phyloP scores from a whole-genome alignment of 92 coral and sea anemone genomes.

The Scolanthus callimorphus region DNA sequence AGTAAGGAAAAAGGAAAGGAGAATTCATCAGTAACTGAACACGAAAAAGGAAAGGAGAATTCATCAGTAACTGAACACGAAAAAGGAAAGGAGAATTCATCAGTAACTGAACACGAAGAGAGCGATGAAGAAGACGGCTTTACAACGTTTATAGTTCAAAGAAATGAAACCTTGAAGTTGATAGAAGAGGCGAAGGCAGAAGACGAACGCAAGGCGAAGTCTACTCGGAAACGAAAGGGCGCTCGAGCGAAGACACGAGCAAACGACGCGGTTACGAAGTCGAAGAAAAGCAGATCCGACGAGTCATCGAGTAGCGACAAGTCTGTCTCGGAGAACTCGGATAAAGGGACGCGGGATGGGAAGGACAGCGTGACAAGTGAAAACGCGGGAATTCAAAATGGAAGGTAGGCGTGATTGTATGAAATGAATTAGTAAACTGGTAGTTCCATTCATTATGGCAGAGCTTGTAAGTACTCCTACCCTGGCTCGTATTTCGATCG shows the following conservation, averaged over 20 bases:
- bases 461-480: no score
- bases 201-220: not conserved
- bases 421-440: no score
- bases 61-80: no score
- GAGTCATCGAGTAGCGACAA: not conserved
- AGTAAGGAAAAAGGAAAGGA: no score
- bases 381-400: not conserved
- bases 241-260: no score
- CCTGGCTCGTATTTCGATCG: no score
- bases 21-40: no score
- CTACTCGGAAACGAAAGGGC: not conserved
- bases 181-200: not conserved
- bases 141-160: not conserved
- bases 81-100: not conserved
- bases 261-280: no score
- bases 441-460: no score
- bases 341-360: no score
- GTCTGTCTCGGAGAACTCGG: not conserved
- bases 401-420: no score
- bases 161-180: not conserved
- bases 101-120: slow-evolving; percentile 4
- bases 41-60: no score
- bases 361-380: not conserved
- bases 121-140: not conserved
- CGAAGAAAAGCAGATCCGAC: not conserved